Percentiles rank a stretch among this genome's conserved stretches.
Evolutionary conservation across 2,797 vertebrate genomes (phyloP).

Genomic region (Melanotaenia nigrans): DNA sequence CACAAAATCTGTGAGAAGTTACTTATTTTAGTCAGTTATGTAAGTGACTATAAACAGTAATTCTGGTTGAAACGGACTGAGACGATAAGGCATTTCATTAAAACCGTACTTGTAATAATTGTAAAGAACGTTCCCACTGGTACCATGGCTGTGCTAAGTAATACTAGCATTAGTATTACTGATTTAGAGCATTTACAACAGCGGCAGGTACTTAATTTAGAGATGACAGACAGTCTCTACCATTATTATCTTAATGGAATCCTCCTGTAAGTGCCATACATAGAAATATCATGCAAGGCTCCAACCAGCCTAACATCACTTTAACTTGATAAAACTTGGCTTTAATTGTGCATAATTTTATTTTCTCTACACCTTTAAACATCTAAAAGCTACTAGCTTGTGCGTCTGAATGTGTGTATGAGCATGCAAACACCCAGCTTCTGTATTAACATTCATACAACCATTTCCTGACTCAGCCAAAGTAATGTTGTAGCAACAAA

Average conservation of each 20-base stretch:
- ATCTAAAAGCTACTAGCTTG: not conserved
- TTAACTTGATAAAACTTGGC: not conserved
- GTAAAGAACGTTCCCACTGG: not conserved
- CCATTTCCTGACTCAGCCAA: slow-evolving; percentile 24
- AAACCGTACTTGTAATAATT: not conserved
- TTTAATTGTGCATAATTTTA: not conserved
- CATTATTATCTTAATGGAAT: not conserved
- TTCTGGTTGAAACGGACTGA: not conserved
- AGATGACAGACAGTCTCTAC: not conserved
- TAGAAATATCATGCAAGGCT: not conserved
- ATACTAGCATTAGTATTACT: not conserved
- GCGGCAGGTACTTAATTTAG: too few relatives aligned
- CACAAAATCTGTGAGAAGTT: not conserved
- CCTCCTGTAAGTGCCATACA: not conserved
- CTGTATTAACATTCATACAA: slow-evolving; percentile 42
- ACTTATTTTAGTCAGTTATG: not conserved
- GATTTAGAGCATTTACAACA: not conserved
- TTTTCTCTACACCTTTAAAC: not conserved
- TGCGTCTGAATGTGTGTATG: not conserved
- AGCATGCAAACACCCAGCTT: slow-evolving; percentile 16
- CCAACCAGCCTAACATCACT: not conserved
- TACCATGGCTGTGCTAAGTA: not conserved
- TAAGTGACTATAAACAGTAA: not conserved
- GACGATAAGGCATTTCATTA: not conserved
- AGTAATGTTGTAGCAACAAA: slow-evolving; percentile 63